Evolutionary conservation across 2,888 invertebrate species (phyloP).

Genomic region (Hydraecia micacea): DNA sequence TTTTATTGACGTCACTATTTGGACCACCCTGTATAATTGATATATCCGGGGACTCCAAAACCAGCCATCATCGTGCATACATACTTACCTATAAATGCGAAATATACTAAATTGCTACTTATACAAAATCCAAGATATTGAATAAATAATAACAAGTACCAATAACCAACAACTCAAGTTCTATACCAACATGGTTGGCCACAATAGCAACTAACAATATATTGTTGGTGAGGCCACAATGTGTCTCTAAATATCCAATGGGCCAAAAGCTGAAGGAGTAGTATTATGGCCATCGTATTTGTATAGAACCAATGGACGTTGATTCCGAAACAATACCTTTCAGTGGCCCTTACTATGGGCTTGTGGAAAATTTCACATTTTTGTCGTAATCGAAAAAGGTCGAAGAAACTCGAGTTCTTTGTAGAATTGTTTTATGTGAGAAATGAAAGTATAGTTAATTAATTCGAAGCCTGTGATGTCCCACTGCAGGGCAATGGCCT

Average conservation of each 20-base stretch:
- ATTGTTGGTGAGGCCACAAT: constrained; percentile 26
- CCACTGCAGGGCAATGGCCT: too few species aligned
- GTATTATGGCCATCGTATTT: constrained; percentile 63
- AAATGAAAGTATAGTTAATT: too few species aligned
- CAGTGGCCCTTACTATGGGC: constrained; percentile 50
- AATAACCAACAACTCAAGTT: constrained; percentile 30
- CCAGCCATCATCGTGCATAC: too few species aligned
- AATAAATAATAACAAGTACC: constrained; percentile 3
- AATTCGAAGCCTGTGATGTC: too few species aligned
- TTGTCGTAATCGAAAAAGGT: too few species aligned
- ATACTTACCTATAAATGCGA: not conserved
- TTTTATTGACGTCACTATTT: too few species aligned
- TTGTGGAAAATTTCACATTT: not conserved
- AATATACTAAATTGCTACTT: not conserved
- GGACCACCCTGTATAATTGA: too few species aligned
- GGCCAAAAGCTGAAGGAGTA: constrained; percentile 47
- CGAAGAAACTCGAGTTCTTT: too few species aligned
- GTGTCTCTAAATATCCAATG: constrained; percentile 54
- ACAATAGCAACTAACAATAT: constrained; percentile 40
- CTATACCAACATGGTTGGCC: constrained; percentile 8
- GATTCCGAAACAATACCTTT: constrained; percentile 66
- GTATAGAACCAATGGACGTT: constrained; percentile 64
- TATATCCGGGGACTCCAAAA: too few species aligned
- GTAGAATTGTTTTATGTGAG: too few species aligned
- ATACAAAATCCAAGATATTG: not conserved